These are phyloP conservation scores for Sycobia sp. DNA, from an alignment of 1,140 invertebrate species.

Conservation along the genomic window DNA sequence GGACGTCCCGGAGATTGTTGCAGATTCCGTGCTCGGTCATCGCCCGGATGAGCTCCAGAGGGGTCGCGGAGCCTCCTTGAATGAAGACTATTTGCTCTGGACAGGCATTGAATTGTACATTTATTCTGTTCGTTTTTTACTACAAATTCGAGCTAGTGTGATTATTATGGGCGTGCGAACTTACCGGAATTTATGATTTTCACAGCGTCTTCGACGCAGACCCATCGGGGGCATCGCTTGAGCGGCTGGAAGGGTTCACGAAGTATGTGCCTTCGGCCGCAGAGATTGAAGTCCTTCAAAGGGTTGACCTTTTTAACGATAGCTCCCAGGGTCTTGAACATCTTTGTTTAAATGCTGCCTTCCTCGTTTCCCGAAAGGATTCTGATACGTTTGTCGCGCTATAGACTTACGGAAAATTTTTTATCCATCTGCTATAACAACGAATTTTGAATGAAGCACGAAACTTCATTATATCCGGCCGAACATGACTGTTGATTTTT, in stretches of 20 bases:
- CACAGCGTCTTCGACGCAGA: constrained; percentile 52
- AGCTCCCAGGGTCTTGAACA: not conserved
- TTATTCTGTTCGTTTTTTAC: not conserved
- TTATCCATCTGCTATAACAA: too few relatives aligned
- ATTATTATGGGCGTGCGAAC: too few relatives aligned
- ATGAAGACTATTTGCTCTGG: constrained; percentile 82
- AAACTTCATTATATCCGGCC: too few relatives aligned
- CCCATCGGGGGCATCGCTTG: constrained; percentile 52
- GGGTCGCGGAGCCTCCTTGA: constrained; percentile 90
- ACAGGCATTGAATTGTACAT: not conserved
- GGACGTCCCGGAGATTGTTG: constrained; percentile 73
- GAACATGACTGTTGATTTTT: too few relatives aligned
- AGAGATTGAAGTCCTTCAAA: constrained; percentile 29
- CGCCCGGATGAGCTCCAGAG: constrained; percentile 75
- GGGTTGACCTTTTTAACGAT: not conserved
- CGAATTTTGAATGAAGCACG: too few relatives aligned
- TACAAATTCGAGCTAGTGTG: not conserved
- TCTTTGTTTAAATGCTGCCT: not conserved
- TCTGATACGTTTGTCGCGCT: too few relatives aligned
- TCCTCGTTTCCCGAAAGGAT: too few relatives aligned
- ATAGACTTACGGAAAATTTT: too few relatives aligned
- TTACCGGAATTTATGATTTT: constrained; percentile 54
- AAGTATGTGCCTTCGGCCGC: constrained; percentile 28
- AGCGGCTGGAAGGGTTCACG: constrained; percentile 56
- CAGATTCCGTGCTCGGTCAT: constrained; percentile 80